Evolutionary conservation across 2,888 invertebrate species (phyloP).

Genomic region (Phania funesta): DNA sequence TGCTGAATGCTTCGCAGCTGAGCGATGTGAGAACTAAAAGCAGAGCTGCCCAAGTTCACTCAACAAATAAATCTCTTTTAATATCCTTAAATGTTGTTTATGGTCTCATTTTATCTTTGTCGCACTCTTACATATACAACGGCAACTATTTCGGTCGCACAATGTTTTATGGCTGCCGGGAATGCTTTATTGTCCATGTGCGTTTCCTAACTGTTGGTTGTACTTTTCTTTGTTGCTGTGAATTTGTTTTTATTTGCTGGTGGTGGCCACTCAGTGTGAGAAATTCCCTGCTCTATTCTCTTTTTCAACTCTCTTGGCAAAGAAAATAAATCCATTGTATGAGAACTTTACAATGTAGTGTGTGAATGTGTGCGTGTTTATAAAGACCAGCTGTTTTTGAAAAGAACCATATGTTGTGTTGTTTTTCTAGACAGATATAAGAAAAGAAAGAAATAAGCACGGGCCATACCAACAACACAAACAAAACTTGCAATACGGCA

Average conservation of each 20-base stretch:
- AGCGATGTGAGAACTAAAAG: not conserved
- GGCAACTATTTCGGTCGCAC: conserved; percentile 71
- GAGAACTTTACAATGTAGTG: conserved; percentile 25
- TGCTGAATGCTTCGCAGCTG: conserved; percentile 44
- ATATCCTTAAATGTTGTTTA: conserved; percentile 67
- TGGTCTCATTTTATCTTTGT: conserved; percentile 65
- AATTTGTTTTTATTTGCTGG: conserved; percentile 17
- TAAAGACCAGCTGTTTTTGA: conserved; percentile 54
- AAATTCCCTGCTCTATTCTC: not conserved
- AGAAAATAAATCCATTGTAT: not conserved
- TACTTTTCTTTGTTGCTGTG: conserved; percentile 24
- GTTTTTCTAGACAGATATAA: conserved; percentile 22
- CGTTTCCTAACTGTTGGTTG: conserved; percentile 65
- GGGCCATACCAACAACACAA: not conserved
- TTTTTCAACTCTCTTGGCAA: not conserved
- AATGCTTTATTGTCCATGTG: conserved; percentile 79
- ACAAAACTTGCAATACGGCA: not conserved
- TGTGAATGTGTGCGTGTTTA: not conserved
- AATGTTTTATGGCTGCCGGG: conserved; percentile 80
- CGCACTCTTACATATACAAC: conserved; percentile 6
- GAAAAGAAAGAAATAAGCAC: conserved; percentile 10
- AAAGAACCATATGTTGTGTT: conserved; percentile 53
- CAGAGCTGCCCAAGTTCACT: conserved; percentile 61
- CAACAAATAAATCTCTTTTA: conserved; percentile 66
- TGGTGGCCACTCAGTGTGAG: conserved; percentile 23